Evolutionary conservation across 2,888 invertebrate species (phyloP).

Genomic region (Cabera pusaria): DNA sequence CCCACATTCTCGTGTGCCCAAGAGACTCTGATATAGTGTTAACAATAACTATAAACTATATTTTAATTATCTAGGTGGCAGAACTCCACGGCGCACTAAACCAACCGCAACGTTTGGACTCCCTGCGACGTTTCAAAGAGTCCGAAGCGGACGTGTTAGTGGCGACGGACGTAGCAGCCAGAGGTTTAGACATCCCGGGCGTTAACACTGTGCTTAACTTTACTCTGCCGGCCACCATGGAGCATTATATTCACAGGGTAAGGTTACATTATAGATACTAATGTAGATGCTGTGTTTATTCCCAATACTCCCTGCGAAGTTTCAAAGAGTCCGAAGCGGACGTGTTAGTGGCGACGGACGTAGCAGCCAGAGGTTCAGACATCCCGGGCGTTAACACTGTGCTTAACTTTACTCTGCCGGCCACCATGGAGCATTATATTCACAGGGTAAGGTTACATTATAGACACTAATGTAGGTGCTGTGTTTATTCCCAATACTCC

Average conservation of each 20-base stretch:
- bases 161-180: slow-evolving; percentile 96
- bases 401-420: slow-evolving; percentile 97
- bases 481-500: too few species aligned
- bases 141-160: slow-evolving; percentile 93
- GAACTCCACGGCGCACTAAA: slow-evolving; percentile 98
- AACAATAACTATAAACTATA: too few species aligned
- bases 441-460: slow-evolving; percentile 91
- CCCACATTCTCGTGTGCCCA: too few species aligned
- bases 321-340: slow-evolving; percentile 94
- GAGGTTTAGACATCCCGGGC: slow-evolving; percentile 98
- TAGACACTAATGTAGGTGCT: too few species aligned
- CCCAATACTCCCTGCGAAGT: slow-evolving; percentile 92
- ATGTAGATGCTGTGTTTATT: too few species aligned
- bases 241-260: slow-evolving; percentile 97
- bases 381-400: slow-evolving; percentile 99
- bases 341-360: slow-evolving; percentile 96
- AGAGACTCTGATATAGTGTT: too few species aligned
- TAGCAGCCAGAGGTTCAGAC: slow-evolving; percentile 97
- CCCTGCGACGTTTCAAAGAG: slow-evolving; percentile 93
- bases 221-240: slow-evolving; percentile 95
- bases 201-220: slow-evolving; percentile 99
- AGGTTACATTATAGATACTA: too few species aligned
- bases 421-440: slow-evolving; percentile 97
- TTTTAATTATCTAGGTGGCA: too few species aligned
- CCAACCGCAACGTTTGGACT: slow-evolving; percentile 97